A percentile compares a stretch with the other conserved stretches of the same genome.
These are phyloP conservation scores for Cygnus atratus DNA, from an alignment of 2,113 vertebrate species.

Conservation along the genomic window DNA sequence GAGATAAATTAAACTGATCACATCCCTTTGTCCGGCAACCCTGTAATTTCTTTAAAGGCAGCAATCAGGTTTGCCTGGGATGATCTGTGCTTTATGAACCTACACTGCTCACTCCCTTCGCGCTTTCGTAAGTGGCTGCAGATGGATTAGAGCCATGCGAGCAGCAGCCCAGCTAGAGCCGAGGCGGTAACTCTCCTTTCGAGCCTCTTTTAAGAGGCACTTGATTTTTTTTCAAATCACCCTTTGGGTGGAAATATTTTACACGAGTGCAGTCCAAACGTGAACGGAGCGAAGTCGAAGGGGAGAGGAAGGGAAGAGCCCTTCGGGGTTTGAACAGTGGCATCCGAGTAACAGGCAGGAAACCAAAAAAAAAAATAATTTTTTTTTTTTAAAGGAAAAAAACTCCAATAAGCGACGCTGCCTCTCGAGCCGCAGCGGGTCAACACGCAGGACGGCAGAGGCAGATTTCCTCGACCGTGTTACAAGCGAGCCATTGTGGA, in stretches of 20 bases:
- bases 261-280: neutral
- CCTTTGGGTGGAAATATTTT: constrained; percentile 38
- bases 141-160: constrained; percentile 23
- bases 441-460: neutral
- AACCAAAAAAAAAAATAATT: neutral
- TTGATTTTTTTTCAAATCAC: neutral
- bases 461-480: constrained; percentile 26
- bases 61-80: constrained; percentile 41
- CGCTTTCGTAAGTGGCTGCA: constrained; percentile 25
- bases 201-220: constrained; percentile 33
- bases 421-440: neutral
- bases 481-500: constrained; percentile 62
- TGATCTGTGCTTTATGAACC: constrained; percentile 38
- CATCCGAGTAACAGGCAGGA: neutral
- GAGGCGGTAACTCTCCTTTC: constrained; percentile 12
- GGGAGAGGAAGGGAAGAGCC: neutral
- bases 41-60: constrained; percentile 63
- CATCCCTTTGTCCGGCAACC: constrained; percentile 59
- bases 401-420: neutral
- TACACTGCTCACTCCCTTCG: neutral
- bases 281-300: neutral
- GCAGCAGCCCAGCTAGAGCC: neutral
- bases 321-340: neutral
- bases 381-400: neutral
- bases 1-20: constrained; percentile 58